A percentile compares a stretch with the other conserved stretches of the same genome.
These are phyloP conservation scores for Adoxophyes honmai DNA, from an alignment of 1,140 invertebrate genomes.

Conservation along the genomic window DNA sequence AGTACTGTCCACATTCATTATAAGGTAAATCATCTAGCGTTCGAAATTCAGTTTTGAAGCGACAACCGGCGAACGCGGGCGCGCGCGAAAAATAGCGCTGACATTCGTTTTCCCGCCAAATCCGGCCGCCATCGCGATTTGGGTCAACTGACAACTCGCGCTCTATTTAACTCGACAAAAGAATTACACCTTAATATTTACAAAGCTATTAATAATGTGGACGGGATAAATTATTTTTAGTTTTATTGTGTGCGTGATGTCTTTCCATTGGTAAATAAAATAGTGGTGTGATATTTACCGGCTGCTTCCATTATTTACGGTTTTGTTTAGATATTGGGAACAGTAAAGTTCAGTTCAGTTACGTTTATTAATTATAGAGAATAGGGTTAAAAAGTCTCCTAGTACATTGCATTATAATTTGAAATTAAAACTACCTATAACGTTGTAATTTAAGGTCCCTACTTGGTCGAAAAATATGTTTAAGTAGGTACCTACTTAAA, in stretches of 20 bases:
- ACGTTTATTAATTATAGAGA: too few species aligned
- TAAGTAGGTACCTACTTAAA: too few species aligned
- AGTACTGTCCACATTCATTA: slow-evolving; percentile 18
- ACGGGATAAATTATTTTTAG: slow-evolving; percentile 25
- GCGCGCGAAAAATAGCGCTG: slow-evolving; percentile 57
- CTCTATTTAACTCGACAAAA: slow-evolving; percentile 37
- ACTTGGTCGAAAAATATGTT: too few species aligned
- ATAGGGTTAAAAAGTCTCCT: too few species aligned
- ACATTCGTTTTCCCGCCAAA: slow-evolving; percentile 61
- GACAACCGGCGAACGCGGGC: slow-evolving; percentile 30
- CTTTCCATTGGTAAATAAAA: slow-evolving; percentile 51
- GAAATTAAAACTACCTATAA: too few species aligned
- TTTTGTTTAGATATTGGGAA: too few species aligned
- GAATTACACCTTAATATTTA: slow-evolving; percentile 26
- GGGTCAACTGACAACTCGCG: slow-evolving; percentile 30
- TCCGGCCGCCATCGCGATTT: slow-evolving; percentile 23
- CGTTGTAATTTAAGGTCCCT: too few species aligned
- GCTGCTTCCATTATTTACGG: not conserved
- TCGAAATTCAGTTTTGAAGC: slow-evolving; percentile 44
- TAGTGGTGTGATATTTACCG: slow-evolving; percentile 1
- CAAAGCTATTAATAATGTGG: slow-evolving; percentile 9
- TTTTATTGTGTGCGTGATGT: slow-evolving; percentile 35
- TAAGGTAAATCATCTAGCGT: slow-evolving; percentile 40
- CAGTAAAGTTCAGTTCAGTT: too few species aligned
- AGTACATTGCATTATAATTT: too few species aligned